Base-by-base conservation (phyloP, 1,140 invertebrate species). In the Drosophila bifasciata region DNA sequence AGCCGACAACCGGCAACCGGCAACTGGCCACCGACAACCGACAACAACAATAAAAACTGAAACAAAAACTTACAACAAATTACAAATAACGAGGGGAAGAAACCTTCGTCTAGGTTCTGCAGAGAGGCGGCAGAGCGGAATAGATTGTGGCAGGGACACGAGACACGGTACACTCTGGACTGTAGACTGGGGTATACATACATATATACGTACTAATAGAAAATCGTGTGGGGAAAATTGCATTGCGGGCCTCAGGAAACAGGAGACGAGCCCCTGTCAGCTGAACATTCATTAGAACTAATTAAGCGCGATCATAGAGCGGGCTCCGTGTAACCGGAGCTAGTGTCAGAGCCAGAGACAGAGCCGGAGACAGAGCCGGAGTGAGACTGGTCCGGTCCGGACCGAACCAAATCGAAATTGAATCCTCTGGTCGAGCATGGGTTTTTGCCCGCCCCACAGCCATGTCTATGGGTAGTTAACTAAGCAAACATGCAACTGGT, bases 51-150 rank as follows among this genome's bases (percentile, higher is more conserved):
- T 86, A 85, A 80, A 86, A 80, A 80, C 80, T 74, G 72, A 80
- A 80, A 85, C 76, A 86, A 73, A 84, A 85, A 85, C 81, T 85
- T 85, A 80, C 80, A 85, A 76, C 80, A 85, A 85, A 85, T 85
- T 85, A 85, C 80, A 80, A 85, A 85, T 85, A 85, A 85, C 80
- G 81, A 86, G 81, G 81, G 55, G 51, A 80, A 76, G 52, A 73
- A 69, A 45, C 17, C 76, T 32, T 70, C 58, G 62, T 58, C 21
- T 51, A 11, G 25, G 7, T 36, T 3, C 19, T 21, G 19, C 19
- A 19, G 3, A 5, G 3, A 13, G 32, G 32, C 32, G 32, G 11
- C 32, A 36, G 11, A 13, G 32, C 39, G 44, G 45, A 52, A 62
- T 57, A 17, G 52, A 39, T 53, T 59, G 39, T n/a, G 48, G 49